These are phyloP conservation scores for Leucophora obtusa DNA, from an alignment of 2,888 invertebrate genomes.

Conservation along the genomic window DNA sequence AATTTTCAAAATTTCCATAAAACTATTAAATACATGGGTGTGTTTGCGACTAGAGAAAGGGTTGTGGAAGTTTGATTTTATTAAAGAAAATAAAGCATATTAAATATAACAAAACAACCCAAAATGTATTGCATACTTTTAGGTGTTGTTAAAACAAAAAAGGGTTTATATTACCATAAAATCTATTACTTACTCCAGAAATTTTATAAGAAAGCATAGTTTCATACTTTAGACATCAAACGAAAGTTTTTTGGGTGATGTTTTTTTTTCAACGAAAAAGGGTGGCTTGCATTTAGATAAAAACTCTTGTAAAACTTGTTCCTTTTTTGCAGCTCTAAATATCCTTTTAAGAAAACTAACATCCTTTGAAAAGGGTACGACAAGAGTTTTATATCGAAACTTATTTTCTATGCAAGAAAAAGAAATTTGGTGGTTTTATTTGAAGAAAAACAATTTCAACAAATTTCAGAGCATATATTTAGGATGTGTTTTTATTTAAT, in stretches of 20 bases:
- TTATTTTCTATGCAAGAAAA: neutral
- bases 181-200: slow-evolving; percentile 41
- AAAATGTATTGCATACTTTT: slow-evolving; percentile 36
- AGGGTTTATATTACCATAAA: slow-evolving; percentile 50
- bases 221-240: slow-evolving; percentile 31
- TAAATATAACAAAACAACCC: neutral
- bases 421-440: neutral
- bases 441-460: too few relatives aligned
- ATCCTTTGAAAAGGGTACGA: neutral
- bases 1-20: neutral
- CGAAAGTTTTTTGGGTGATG: slow-evolving; percentile 18
- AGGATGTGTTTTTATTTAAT: slow-evolving; percentile 8
- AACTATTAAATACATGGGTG: neutral
- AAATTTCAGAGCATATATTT: slow-evolving; percentile 16
- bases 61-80: slow-evolving; percentile 2
- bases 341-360: neutral
- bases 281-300: neutral
- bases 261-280: neutral
- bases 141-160: slow-evolving; percentile 14
- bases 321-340: neutral
- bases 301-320: slow-evolving; percentile 2
- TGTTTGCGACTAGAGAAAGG: neutral
- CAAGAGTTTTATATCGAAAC: neutral
- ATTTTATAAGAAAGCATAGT: neutral
- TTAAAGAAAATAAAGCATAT: slow-evolving; percentile 6